phyloP scores from a whole-genome alignment of 1,140 invertebrate genomes.

The Teleogryllus occipitalis region DNA sequence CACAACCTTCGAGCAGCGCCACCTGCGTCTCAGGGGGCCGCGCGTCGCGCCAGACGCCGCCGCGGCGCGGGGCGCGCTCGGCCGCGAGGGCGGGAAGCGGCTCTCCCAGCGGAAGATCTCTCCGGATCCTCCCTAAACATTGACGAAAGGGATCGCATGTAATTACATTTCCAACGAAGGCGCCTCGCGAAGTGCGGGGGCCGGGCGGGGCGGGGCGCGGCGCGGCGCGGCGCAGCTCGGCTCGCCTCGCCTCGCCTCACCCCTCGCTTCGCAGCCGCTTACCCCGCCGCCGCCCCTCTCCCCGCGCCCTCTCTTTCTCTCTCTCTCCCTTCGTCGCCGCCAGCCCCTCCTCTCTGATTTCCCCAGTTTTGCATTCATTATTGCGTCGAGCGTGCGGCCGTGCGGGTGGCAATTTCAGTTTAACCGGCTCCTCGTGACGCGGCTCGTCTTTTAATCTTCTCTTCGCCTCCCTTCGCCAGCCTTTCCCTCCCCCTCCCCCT shows the following conservation, averaged over 20 bases:
- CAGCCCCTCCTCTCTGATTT: background rate
- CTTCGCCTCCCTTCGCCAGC: background rate
- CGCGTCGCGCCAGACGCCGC: too few relatives aligned
- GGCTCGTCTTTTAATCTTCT: background rate
- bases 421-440: background rate
- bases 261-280: background rate
- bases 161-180: background rate
- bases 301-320: background rate
- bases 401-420: background rate
- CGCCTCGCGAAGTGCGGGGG: background rate
- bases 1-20: too few relatives aligned
- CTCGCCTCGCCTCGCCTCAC: background rate
- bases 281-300: background rate
- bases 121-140: background rate
- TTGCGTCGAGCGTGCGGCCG: background rate
- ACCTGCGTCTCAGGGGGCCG: too few relatives aligned
- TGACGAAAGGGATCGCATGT: background rate
- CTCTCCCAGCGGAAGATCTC: background rate
- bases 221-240: background rate
- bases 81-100: too few relatives aligned
- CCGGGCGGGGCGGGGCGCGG: too few relatives aligned
- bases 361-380: background rate
- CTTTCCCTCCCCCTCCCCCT: constrained; percentile 3
- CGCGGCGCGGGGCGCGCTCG: too few relatives aligned
- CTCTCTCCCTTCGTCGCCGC: background rate